These are phyloP conservation scores for Melanerpes aurifrons DNA, from an alignment of 2,113 vertebrate genomes.

Conservation along the genomic window DNA sequence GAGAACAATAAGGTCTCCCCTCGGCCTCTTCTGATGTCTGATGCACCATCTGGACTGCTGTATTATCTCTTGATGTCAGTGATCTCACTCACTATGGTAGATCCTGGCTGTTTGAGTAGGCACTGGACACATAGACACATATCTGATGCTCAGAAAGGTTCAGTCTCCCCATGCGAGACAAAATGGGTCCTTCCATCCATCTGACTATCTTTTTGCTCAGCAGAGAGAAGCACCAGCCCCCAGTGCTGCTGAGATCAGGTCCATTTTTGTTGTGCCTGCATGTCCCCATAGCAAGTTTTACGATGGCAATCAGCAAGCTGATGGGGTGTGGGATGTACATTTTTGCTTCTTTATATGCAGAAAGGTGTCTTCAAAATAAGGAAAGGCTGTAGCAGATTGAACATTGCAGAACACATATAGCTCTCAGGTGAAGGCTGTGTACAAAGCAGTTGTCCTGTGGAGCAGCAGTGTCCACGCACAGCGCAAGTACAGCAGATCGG, in stretches of 20 bases:
- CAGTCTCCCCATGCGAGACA: not conserved
- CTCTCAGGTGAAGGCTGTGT: not conserved
- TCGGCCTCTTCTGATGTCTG: not conserved
- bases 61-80: not conserved
- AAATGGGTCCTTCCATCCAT: not conserved
- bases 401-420: rapidly evolving
- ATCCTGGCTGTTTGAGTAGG: not conserved
- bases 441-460: not conserved
- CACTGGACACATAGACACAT: not conserved
- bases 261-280: not conserved
- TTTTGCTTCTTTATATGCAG: not conserved
- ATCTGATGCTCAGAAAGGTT: not conserved
- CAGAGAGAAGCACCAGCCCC: not conserved
- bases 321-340: not conserved
- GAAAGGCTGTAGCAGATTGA: not conserved
- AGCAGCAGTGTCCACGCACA: not conserved
- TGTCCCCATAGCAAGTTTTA: not conserved
- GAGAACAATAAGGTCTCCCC: too few species aligned
- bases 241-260: not conserved
- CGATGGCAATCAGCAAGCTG: not conserved
- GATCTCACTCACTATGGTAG: not conserved
- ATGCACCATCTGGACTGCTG: not conserved
- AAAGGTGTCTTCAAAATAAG: not conserved
- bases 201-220: not conserved
- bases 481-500: not conserved